Percentiles rank a stretch among this genome's conserved stretches.
These are phyloP conservation scores for Gibbula magus DNA, from an alignment of 2,888 invertebrate genomes.

Conservation along the genomic window DNA sequence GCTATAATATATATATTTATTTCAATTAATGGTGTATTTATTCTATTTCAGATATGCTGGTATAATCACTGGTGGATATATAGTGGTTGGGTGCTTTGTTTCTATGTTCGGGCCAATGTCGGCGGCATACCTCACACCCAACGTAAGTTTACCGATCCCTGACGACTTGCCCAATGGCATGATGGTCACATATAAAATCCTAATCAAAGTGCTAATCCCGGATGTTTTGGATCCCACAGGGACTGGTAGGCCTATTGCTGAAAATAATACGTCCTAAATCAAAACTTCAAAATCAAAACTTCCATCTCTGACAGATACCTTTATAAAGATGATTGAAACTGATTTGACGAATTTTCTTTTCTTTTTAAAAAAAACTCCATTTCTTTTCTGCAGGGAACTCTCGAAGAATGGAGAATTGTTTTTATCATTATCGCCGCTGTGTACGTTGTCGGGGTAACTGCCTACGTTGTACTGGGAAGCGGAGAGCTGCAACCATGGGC, in stretches of 20 bases:
- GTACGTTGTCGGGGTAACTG: neutral
- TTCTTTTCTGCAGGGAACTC: neutral
- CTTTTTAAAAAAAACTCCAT: too few species aligned
- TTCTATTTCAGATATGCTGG: neutral
- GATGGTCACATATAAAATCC: too few species aligned
- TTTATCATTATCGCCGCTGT: constrained; percentile 14
- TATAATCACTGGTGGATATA: neutral
- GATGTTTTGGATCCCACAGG: too few species aligned
- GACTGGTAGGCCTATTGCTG: too few species aligned
- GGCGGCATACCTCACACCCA: constrained; percentile 5
- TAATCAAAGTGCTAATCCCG: too few species aligned
- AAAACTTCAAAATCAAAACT: too few species aligned
- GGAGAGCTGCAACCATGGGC: constrained; percentile 9
- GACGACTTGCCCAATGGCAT: too few species aligned
- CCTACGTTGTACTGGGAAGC: neutral
- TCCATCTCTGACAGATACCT: too few species aligned
- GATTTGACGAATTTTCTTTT: too few species aligned
- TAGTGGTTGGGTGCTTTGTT: neutral
- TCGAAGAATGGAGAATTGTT: constrained; percentile 10
- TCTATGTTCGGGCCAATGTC: constrained; percentile 8
- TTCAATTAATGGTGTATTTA: neutral
- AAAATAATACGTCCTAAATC: too few species aligned
- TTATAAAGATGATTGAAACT: too few species aligned
- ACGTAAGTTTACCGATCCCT: constrained; percentile 1
- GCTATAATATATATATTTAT: too few species aligned